Conservation (phyloP, 2,113 vertebrate species). For the Girardinichthys multiradiatus region DNA sequence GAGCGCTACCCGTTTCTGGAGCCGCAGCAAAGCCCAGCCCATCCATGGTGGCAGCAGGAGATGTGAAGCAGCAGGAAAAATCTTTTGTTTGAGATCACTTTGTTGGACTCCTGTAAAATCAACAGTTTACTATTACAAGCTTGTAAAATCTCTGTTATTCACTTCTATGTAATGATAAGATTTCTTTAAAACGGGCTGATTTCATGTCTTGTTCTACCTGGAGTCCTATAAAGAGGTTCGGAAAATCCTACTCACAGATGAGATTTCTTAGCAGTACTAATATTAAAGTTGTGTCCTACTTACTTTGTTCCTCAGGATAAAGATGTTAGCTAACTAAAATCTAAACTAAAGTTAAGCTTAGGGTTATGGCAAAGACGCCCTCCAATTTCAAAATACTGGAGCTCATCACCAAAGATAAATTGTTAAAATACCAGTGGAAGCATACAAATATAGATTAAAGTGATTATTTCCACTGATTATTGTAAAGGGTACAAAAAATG, state of each 20-base stretch:
- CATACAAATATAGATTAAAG: too few species aligned
- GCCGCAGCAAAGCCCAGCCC: conserved; percentile 55
- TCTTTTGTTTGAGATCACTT: conserved; percentile 73
- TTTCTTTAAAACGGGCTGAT: background rate
- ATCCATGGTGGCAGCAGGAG: conserved; percentile 38
- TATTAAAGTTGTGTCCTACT: background rate
- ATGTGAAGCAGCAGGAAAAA: conserved; percentile 72
- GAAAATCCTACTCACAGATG: too few species aligned
- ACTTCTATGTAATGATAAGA: background rate
- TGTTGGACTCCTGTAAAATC: background rate
- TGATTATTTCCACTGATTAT: background rate
- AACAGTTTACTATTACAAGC: background rate
- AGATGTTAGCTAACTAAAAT: background rate
- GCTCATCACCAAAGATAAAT: too few species aligned
- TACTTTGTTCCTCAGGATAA: background rate
- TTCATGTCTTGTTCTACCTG: background rate
- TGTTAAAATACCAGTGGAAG: background rate
- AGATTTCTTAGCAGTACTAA: background rate
- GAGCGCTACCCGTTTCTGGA: conserved; percentile 42
- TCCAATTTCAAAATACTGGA: background rate
- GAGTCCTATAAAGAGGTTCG: background rate
- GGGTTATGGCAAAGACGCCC: background rate
- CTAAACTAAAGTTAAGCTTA: background rate
- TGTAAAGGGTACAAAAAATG: background rate
- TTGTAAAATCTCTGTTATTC: background rate